Evolutionary conservation across 2,797 vertebrate genomes (phyloP).

Genomic region (Acanthurus tractus): DNA sequence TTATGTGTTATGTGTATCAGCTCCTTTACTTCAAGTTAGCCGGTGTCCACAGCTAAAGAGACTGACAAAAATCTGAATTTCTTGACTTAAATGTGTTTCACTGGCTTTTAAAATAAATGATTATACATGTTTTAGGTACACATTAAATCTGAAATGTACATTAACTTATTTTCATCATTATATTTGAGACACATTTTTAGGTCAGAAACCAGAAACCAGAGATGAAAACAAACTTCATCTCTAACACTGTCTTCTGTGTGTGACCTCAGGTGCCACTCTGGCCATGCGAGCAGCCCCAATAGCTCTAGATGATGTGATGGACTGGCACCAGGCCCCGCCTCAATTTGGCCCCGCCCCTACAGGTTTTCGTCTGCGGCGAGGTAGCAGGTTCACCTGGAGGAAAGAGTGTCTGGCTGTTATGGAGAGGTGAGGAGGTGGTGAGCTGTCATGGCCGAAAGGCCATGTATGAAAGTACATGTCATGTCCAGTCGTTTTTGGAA

Average conservation of each 20-base stretch:
- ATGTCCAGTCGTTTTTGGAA: no score
- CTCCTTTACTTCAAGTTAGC: no score
- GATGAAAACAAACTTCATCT: background rate
- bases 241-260: background rate
- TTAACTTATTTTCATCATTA: background rate
- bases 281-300: conserved; percentile 95
- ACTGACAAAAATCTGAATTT: no score
- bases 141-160: background rate
- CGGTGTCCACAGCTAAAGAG: no score
- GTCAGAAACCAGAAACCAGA: no score
- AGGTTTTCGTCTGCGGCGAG: conserved; percentile 94
- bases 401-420: conserved; percentile 99
- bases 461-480: background rate
- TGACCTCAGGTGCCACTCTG: conserved; percentile 91
- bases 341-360: conserved; percentile 90
- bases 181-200: background rate
- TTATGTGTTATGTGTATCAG: no score
- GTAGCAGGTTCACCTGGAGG: conserved; percentile 98
- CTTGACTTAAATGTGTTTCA: no score
- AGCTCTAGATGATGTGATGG: conserved; percentile 92
- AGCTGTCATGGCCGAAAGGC: background rate
- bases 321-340: conserved; percentile 96
- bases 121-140: no score
- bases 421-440: conserved; percentile 89
- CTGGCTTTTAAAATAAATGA: background rate